Evolutionary conservation across 2,888 invertebrate genomes (phyloP).

Genomic region (Apodemia zela): DNA sequence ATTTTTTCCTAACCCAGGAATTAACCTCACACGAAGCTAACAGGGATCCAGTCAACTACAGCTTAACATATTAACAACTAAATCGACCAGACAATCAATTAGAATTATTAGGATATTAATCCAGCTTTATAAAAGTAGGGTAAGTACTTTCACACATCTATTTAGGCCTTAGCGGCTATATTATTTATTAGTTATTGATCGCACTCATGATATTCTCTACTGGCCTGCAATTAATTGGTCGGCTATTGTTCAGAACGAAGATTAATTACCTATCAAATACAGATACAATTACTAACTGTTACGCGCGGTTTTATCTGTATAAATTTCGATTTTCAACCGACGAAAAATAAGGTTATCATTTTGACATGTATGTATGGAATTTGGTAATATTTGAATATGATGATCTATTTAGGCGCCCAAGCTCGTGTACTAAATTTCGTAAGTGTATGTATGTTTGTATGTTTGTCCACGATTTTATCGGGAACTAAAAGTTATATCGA

Average conservation of each 20-base stretch:
- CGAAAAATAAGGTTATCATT: too few species aligned
- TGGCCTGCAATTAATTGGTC: slow-evolving; percentile 10
- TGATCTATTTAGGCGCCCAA: too few species aligned
- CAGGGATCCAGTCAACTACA: too few species aligned
- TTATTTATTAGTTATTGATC: slow-evolving; percentile 10
- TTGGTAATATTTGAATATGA: too few species aligned
- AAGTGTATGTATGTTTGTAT: too few species aligned
- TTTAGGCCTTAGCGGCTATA: not conserved
- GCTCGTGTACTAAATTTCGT: too few species aligned
- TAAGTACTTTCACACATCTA: not conserved
- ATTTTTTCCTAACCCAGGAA: too few species aligned
- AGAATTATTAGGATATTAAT: not conserved
- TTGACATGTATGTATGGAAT: too few species aligned
- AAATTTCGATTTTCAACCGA: not conserved
- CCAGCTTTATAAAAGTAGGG: not conserved
- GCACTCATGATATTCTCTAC: not conserved
- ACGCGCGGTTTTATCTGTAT: not conserved
- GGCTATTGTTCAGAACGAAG: slow-evolving; percentile 10
- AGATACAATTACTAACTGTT: not conserved
- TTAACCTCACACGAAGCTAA: too few species aligned
- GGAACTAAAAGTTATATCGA: too few species aligned
- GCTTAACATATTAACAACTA: not conserved
- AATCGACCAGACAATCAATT: not conserved
- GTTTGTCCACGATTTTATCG: too few species aligned
- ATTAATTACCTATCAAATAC: slow-evolving; percentile 14